These are phyloP conservation scores for Homarus gammarus DNA, from an alignment of 2,888 invertebrate genomes.

Conservation along the genomic window DNA sequence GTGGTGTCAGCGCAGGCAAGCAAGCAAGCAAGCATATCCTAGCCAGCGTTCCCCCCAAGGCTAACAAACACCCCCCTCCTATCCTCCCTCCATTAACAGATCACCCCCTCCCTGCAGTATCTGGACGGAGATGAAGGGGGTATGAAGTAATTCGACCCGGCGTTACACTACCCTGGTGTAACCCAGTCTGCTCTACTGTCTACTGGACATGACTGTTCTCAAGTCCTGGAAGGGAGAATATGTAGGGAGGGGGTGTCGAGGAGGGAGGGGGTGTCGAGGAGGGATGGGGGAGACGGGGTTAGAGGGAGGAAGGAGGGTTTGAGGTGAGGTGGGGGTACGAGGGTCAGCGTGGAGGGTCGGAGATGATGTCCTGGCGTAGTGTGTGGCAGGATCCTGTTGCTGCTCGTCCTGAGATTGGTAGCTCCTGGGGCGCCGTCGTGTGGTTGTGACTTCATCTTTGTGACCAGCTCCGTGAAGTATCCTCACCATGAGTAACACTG, in stretches of 20 bases:
- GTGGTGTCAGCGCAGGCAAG: too few relatives aligned
- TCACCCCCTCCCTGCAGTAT: not conserved
- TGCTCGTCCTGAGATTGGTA: not conserved
- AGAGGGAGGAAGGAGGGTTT: too few relatives aligned
- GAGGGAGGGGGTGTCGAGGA: slow-evolving; percentile 2
- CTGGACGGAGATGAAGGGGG: not conserved
- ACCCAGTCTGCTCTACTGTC: not conserved
- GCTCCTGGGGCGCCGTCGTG: not conserved
- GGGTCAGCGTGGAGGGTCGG: not conserved
- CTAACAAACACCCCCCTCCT: too few relatives aligned
- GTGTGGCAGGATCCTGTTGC: slow-evolving; percentile 1
- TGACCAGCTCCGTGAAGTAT: not conserved
- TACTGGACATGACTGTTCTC: not conserved
- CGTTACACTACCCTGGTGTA: not conserved
- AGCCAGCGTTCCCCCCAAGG: too few relatives aligned
- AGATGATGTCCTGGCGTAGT: not conserved
- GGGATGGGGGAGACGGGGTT: too few relatives aligned
- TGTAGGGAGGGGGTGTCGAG: not conserved
- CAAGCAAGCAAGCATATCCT: too few relatives aligned
- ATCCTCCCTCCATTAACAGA: not conserved
- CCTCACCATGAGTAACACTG: not conserved
- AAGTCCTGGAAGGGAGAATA: not conserved
- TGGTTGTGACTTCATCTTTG: not conserved
- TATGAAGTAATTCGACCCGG: not conserved
- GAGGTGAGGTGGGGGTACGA: not conserved